Evolutionary conservation across 92 coral and sea anemone species (phyloP).

Genomic region (Porites evermanni): DNA sequence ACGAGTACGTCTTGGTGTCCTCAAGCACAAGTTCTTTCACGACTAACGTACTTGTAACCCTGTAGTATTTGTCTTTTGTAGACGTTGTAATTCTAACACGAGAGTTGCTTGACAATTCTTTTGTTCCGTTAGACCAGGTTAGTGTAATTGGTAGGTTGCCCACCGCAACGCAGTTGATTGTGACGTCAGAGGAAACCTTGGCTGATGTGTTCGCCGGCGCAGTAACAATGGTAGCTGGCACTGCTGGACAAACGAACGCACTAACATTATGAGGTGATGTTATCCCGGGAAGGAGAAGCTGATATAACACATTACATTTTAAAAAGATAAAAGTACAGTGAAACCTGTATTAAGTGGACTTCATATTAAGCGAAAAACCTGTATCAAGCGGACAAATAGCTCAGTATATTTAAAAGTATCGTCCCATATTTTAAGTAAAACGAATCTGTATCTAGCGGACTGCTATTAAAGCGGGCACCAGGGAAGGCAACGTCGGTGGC

Average conservation of each 20-base stretch:
- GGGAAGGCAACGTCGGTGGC: too few species aligned
- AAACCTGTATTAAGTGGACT: too few species aligned
- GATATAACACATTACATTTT: too few species aligned
- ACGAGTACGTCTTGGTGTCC: constrained; percentile 84
- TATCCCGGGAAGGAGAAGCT: too few species aligned
- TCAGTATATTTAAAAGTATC: too few species aligned
- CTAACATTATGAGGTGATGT: too few species aligned
- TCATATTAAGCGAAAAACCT: too few species aligned
- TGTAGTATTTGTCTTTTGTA: constrained; percentile 31
- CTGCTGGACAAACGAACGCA: constrained; percentile 76
- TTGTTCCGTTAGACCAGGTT: constrained; percentile 77
- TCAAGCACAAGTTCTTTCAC: constrained; percentile 62
- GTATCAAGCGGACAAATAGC: too few species aligned
- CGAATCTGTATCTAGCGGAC: too few species aligned
- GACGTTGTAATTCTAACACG: constrained; percentile 50
- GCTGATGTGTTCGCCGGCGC: constrained; percentile 72
- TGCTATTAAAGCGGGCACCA: too few species aligned
- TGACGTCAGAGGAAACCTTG: constrained; percentile 59
- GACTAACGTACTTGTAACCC: constrained; percentile 73
- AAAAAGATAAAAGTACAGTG: too few species aligned
- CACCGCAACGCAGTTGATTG: constrained; percentile 78
- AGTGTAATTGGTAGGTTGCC: constrained; percentile 84
- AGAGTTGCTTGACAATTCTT: constrained; percentile 37
- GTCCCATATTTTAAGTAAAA: too few species aligned
- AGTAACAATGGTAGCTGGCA: constrained; percentile 82